Base-by-base conservation (phyloP, 2,113 vertebrate species). In the Ochotona curzoniae region DNA sequence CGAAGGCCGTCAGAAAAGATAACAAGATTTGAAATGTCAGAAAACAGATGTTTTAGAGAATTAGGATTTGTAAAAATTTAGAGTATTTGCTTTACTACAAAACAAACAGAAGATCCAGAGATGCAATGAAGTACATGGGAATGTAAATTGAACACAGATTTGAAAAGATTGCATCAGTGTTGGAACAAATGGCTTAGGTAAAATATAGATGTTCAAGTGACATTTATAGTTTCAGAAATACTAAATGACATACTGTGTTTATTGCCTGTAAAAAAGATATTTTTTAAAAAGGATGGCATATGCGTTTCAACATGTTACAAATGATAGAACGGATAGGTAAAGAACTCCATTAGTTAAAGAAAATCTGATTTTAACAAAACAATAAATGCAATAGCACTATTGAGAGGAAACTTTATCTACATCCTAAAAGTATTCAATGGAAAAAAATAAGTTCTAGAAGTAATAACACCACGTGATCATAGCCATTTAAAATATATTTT, bases 171-270 rank as follows among this genome's bases (percentile, higher is more conserved):
- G n/a, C 63, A 61, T 6, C 10, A 64, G 84, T 76, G 7, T 32
- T 94, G 30, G 38, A 73, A 82, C 49, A 95, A 76, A 91, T 74
- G 80, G n/a, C 13, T 82, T 61, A 71, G 60, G 66, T 3, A 87
- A 15, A 93, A 70, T 78, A 88, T 69, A 88, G 60, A 93, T 73
- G 32, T 69, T 63, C 87, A 92, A 75, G 21, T 92, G n/a, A 44
- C 49, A 90, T 92, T 87, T 92, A 35, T 38, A 78, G 26, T 60
- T 5, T 86, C 38, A 89, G 38, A 26, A 94, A 94, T 89, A 79
- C 57, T 69, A 85, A 76, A 76, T 78, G 57, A 60, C 38, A 81
- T 25, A 66, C 8, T 90, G 18, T 60, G 44, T 54, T 89, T 87
- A 90, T 93, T 71, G 21, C 51, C 6, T 26, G 20, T 90, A 69